A percentile compares a stretch with the other conserved stretches of the same genome.
Conservation (phyloP, 2,888 invertebrate species). For the Flexamia atlantica region DNA sequence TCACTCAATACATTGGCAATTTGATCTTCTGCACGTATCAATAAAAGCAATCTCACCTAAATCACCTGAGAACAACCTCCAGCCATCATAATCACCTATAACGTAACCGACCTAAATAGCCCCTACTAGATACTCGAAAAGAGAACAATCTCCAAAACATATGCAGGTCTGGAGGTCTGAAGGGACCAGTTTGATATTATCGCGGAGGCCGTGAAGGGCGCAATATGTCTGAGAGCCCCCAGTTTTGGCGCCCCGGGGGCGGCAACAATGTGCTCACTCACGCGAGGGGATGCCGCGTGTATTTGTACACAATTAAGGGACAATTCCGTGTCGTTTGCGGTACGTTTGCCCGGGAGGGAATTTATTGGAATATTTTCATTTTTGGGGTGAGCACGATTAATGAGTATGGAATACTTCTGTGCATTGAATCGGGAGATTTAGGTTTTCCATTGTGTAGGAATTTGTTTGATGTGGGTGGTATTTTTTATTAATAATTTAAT, state of each 20-base stretch:
- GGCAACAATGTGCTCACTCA: not conserved
- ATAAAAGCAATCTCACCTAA: too few species aligned
- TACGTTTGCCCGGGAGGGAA: not conserved
- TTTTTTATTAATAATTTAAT: too few species aligned
- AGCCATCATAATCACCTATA: too few species aligned
- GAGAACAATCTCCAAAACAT: not conserved
- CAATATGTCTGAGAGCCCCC: constrained; percentile 27
- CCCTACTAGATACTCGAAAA: not conserved
- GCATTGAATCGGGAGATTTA: too few species aligned
- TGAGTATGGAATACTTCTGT: too few species aligned
- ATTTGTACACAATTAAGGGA: constrained; percentile 11
- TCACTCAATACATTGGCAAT: too few species aligned
- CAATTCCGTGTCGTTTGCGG: not conserved
- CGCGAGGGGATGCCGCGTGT: not conserved
- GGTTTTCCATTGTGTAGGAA: too few species aligned
- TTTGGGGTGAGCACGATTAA: too few species aligned
- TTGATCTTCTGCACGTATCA: too few species aligned
- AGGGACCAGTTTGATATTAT: constrained; percentile 8
- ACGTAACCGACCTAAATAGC: not conserved
- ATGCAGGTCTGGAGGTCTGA: not conserved
- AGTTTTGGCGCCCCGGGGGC: constrained; percentile 8
- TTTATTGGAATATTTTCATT: too few species aligned
- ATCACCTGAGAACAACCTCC: too few species aligned
- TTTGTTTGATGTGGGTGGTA: too few species aligned
- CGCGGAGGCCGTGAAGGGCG: not conserved